These are phyloP conservation scores for Chaetogeoica ovagalla DNA, from an alignment of 2,888 invertebrate genomes.

Conservation along the genomic window DNA sequence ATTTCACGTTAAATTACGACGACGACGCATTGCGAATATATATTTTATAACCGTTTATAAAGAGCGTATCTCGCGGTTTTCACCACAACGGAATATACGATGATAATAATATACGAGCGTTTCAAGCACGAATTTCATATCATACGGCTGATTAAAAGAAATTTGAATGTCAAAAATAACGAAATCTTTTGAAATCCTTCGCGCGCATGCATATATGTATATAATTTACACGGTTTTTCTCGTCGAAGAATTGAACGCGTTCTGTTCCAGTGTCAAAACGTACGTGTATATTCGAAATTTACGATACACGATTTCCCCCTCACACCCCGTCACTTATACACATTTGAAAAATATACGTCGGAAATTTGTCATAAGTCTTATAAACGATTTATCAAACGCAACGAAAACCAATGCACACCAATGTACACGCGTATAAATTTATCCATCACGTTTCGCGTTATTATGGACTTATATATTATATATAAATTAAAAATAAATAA, in stretches of 20 bases:
- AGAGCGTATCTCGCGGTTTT: neutral
- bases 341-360: neutral
- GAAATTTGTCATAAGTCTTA: conserved; percentile 5
- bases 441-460: too few relatives aligned
- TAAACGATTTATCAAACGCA: neutral
- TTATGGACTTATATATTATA: too few relatives aligned
- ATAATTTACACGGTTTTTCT: conserved; percentile 4
- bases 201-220: neutral
- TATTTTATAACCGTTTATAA: too few relatives aligned
- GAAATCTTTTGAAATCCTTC: neutral
- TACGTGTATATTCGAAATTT: neutral
- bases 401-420: neutral
- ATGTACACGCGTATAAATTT: too few relatives aligned
- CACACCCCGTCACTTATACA: neutral
- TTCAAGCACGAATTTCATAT: neutral
- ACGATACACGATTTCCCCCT: neutral
- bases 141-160: neutral
- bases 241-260: neutral
- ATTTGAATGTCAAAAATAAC: conserved; percentile 19
- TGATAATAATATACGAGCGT: neutral
- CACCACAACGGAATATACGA: neutral
- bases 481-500: too few relatives aligned
- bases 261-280: conserved; percentile 16
- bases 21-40: too few relatives aligned
- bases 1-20: too few relatives aligned